phyloP scores from a whole-genome alignment of 2,113 vertebrate species.

The Apistogramma diplotaenia region DNA sequence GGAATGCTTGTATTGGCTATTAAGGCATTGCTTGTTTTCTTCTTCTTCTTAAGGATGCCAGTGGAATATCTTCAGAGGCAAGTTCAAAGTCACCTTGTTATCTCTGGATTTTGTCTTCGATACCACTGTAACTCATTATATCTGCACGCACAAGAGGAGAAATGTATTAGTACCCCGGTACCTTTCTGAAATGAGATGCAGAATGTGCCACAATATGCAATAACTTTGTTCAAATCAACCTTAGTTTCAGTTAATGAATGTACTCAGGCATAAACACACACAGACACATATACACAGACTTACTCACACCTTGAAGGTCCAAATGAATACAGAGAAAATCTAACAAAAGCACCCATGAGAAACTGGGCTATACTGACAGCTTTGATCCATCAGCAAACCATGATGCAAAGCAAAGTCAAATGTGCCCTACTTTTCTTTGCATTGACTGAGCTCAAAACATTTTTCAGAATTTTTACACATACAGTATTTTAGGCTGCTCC shows the following conservation, averaged over 20 bases:
- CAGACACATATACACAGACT: background rate
- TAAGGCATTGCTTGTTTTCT: conserved; percentile 71
- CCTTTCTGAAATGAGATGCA: conserved; percentile 78
- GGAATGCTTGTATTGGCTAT: conserved; percentile 74
- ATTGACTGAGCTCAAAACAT: conserved; percentile 47
- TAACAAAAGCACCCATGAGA: conserved; percentile 41
- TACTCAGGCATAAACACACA: background rate
- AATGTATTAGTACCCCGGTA: conserved; percentile 46
- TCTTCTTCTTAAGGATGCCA: conserved; percentile 60
- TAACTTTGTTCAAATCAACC: conserved; percentile 48
- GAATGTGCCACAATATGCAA: conserved; percentile 63
- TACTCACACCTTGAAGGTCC: conserved; percentile 40
- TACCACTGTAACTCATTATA: conserved; percentile 69
- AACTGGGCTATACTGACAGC: conserved; percentile 60
- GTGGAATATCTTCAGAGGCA: conserved; percentile 60
- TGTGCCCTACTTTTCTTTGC: conserved; percentile 64
- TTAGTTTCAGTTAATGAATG: conserved; percentile 59
- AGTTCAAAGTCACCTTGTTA: conserved; percentile 77
- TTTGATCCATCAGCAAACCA: conserved; percentile 66
- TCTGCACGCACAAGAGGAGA: conserved; percentile 41
- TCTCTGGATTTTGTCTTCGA: conserved; percentile 61
- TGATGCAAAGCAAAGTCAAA: conserved; percentile 59
- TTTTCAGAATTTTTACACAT: conserved; percentile 39
- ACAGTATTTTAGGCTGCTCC: conserved; percentile 49
- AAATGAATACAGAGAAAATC: conserved; percentile 47